phyloP scores from a whole-genome alignment of 2,888 invertebrate species.

The Chrysina gloriosa region DNA sequence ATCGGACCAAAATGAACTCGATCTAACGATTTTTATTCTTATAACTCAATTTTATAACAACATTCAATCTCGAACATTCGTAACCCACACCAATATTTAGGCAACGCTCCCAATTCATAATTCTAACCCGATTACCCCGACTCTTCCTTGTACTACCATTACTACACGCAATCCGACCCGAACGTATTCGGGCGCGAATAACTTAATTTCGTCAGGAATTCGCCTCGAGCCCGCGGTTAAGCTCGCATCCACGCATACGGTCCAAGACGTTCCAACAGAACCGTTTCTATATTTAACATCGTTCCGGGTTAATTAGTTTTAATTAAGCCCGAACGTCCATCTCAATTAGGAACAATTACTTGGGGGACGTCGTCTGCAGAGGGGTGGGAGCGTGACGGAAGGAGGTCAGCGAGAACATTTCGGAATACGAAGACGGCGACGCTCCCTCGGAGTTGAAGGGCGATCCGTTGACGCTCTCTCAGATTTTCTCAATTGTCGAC shows the following conservation, averaged over 20 bases:
- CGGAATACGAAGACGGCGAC: no score
- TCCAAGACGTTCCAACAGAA: constrained; percentile 10
- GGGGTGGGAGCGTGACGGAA: no score
- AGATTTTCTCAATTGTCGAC: constrained; percentile 31
- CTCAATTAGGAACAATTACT: constrained; percentile 54
- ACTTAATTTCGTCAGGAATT: not conserved
- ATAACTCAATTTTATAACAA: no score
- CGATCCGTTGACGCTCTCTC: constrained; percentile 32
- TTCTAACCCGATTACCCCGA: no score
- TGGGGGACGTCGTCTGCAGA: constrained; percentile 49
- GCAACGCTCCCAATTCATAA: no score
- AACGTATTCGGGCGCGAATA: not conserved
- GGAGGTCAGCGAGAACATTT: no score
- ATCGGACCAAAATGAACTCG: no score
- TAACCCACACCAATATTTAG: no score
- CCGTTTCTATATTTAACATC: constrained; percentile 44
- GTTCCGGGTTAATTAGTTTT: constrained; percentile 50
- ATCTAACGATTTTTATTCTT: no score
- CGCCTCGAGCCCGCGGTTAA: not conserved
- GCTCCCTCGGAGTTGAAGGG: not conserved
- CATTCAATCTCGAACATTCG: no score
- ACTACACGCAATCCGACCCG: not conserved
- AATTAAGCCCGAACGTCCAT: constrained; percentile 52
- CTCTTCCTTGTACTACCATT: no score
- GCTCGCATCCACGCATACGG: not conserved